A percentile compares a stretch with the other conserved stretches of the same genome.
Conservation (phyloP, 2,797 vertebrate genomes). For the Pantherophis vulpinus region DNA sequence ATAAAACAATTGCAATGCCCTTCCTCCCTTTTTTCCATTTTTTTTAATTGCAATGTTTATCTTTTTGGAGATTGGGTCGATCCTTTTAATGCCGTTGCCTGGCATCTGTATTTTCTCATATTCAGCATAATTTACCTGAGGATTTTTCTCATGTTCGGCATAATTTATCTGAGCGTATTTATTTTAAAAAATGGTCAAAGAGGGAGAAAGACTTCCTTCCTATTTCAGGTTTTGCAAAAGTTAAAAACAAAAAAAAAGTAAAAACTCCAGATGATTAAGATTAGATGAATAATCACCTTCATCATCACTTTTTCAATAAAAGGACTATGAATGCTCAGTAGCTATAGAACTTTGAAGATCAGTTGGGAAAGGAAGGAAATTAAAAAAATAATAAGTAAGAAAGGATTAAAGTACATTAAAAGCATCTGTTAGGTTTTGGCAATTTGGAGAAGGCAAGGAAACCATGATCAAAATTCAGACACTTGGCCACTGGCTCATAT, state of each 20-base stretch:
- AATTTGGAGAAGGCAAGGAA: neutral
- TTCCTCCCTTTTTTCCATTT: neutral
- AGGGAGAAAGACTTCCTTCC: neutral
- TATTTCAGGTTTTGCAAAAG: neutral
- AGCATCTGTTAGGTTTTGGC: neutral
- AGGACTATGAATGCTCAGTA: neutral
- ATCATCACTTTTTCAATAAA: neutral
- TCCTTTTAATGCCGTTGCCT: neutral
- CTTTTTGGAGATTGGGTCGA: neutral
- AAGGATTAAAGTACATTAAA: neutral
- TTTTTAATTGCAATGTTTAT: neutral
- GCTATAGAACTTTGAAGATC: neutral
- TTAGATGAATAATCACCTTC: neutral
- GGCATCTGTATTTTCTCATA: neutral
- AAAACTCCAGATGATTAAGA: neutral
- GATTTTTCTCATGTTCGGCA: neutral
- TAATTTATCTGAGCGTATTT: neutral
- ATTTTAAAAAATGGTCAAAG: neutral
- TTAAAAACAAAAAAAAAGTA: neutral
- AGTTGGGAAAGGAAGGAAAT: neutral
- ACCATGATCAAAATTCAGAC: neutral
- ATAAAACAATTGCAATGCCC: neutral
- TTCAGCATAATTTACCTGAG: neutral
- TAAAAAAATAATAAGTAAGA: neutral
- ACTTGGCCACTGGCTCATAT: neutral